Evolutionary conservation across 53 echinoderm and acorn worm species (phyloP).

Genomic region (Luidia sarsii): DNA sequence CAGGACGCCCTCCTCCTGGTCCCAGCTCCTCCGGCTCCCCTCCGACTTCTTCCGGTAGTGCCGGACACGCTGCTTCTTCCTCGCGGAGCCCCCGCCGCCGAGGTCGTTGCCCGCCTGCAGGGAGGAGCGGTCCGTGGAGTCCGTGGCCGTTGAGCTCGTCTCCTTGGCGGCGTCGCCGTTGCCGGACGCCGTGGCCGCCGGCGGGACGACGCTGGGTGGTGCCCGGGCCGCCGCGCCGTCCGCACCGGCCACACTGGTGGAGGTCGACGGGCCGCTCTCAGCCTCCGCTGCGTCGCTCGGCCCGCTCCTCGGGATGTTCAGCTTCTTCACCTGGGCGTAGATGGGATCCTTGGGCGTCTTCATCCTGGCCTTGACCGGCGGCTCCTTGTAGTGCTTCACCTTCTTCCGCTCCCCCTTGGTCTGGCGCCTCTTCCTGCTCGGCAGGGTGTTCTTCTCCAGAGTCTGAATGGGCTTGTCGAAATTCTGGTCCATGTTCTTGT

Average conservation of each 20-base stretch:
- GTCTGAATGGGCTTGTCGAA: conserved; percentile 19
- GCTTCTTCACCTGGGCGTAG: conserved; percentile 42
- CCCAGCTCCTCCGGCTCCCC: neutral
- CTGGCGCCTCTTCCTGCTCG: neutral
- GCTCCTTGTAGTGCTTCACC: conserved; percentile 40
- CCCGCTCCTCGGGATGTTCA: conserved; percentile 16
- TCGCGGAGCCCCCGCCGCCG: conserved; percentile 31
- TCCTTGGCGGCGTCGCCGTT: neutral
- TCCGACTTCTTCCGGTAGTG: conserved; percentile 45
- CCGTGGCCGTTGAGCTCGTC: neutral
- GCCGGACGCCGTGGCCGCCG: neutral
- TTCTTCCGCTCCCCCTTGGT: conserved; percentile 3
- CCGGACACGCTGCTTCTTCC: conserved; percentile 24
- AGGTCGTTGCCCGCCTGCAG: conserved; percentile 20
- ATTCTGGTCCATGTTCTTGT: conserved; percentile 47
- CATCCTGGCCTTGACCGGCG: conserved; percentile 39
- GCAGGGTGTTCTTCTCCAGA: conserved; percentile 23
- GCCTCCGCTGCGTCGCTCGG: neutral
- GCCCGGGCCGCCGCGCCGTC: neutral
- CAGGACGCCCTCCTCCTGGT: neutral
- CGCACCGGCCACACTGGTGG: neutral
- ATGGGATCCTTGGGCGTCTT: conserved; percentile 40
- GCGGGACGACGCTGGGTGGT: neutral
- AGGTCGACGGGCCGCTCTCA: conserved; percentile 12
- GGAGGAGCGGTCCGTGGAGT: neutral